Base-by-base conservation (phyloP, 2,113 vertebrate species). In the Azemiops feae region DNA sequence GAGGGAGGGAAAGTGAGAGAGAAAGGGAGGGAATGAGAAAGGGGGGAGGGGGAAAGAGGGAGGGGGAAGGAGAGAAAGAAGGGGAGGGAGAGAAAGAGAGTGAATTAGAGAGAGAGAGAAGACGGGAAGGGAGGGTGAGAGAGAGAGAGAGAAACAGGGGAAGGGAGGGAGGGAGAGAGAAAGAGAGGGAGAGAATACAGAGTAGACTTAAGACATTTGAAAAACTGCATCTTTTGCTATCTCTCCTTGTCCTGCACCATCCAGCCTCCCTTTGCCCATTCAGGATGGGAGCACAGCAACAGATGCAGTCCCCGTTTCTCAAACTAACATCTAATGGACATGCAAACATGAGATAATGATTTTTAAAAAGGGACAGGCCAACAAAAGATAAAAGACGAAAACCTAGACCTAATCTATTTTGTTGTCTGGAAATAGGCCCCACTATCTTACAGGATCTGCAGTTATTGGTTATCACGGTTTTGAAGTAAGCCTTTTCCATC, bases 81-180 rank as follows among this genome's bases (percentile, higher is more conserved):
- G 3, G 22, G 7, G 22, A 58, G 7, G 8, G 22, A 57, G 57
- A 25, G 20, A 23, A 7, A 7, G 9, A 60, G 57, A 10, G 3
- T 3, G 23, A 10, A 6, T n/a, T n/a, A 10, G 20, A 22, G 18
- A 1, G 53, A 2, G 1, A 4, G 16, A 55, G 18, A 2, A 3
- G 14, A n/a, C n/a, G n/a, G 12, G 14, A 4, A 45, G 4, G 45
- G 45, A 45, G 4, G 4, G 45, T 5, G 0, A 1, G 45, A 45
- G 45, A 45, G 45, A 45, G 45, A 45, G 45, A 45, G 5, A 45
- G 45, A 45, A 45, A n/a, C n/a, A n/a, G n/a, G n/a, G n/a, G n/a
- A n/a, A 0, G 45, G 4, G 22, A 58, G 57, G 45, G 45, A 45
- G 4, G 45, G 45, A 45, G 3, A n/a, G 91, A 99, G 99, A 97